These are phyloP conservation scores for Lordiphosa mommai DNA, from an alignment of 1,140 invertebrate genomes.

Conservation along the genomic window DNA sequence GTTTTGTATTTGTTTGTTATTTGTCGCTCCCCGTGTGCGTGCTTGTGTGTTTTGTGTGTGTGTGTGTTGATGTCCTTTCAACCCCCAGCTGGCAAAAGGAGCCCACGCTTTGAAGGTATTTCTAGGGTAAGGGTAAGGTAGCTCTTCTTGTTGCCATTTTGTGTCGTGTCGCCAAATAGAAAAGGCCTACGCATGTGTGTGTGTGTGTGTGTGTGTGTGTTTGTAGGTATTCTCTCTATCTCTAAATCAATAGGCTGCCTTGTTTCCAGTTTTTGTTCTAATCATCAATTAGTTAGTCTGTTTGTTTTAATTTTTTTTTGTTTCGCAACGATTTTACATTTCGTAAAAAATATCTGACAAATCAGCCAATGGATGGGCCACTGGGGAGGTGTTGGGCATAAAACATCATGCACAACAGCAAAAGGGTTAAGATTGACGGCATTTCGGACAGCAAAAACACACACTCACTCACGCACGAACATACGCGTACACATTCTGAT, in stretches of 20 bases:
- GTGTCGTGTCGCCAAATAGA: slow-evolving; percentile 63
- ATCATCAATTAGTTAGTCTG: too few relatives aligned
- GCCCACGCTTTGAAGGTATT: slow-evolving; percentile 32
- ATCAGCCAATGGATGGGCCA: slow-evolving; percentile 47
- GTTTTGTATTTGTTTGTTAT: slow-evolving; percentile 64
- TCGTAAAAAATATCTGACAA: slow-evolving; percentile 18
- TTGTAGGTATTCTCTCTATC: slow-evolving; percentile 33
- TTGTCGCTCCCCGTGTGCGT: slow-evolving; percentile 55
- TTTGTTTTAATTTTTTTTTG: too few relatives aligned
- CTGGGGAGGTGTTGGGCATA: slow-evolving; percentile 18
- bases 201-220: not conserved
- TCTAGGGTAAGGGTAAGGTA: slow-evolving; percentile 26
- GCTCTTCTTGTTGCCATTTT: slow-evolving; percentile 60
- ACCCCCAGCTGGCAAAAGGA: slow-evolving; percentile 47
- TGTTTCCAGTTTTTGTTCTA: too few relatives aligned
- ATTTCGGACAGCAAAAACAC: slow-evolving; percentile 14
- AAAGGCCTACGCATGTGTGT: slow-evolving; percentile 14
- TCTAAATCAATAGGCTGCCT: slow-evolving; percentile 9
- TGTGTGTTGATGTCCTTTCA: slow-evolving; percentile 56
- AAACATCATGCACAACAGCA: slow-evolving; percentile 43
- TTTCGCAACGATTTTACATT: slow-evolving; percentile 1
- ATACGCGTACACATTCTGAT: slow-evolving; percentile 38
- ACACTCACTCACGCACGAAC: not conserved
- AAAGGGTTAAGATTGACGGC: slow-evolving; percentile 71
- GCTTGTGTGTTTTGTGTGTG: slow-evolving; percentile 13